Base-by-base conservation (phyloP, 1,140 invertebrate genomes). In the Hylaeus anthracinus region DNA sequence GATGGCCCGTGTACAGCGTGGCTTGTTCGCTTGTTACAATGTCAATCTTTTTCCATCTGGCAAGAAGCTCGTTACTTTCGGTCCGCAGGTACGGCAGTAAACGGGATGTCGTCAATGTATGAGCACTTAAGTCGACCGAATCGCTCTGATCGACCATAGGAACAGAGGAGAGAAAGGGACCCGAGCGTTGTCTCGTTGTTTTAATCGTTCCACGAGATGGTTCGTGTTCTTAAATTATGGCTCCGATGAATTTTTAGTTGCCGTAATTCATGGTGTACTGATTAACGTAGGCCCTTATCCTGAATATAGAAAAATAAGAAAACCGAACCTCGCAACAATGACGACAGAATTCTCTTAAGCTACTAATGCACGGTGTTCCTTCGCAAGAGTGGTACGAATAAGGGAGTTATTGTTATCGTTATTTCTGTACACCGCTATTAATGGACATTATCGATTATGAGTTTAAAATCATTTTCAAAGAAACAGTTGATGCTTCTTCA, bases 1-100 rank as follows among this genome's bases (percentile, higher is more conserved):
- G 80, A 72, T 53, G 53, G 14, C 1, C 8, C 51, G 4, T 66
- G 61, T 39, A 53, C 37, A 12, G 15, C 45, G 55, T 8, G 4
- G n/a, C 58, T 72, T 53, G 76, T 72, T 79, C 2, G n/a, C 58
- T 79, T 61, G 76, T 72, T 79, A 72, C 76, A 72, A 64, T 64
- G 76, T 79, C 60, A 15, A 56, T 72, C 45, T 48, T 72, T 51
- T n/a, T 5, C 39, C 12, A 4, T 71, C 67, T 45, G 12, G 39
- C 60, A 4, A 43, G 9, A n/a, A 5, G 26, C 26, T 70, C 53
- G 56, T 77, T 77, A 51, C 15, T 71, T 51, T 53, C 37, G 43
- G 14, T n/a, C 55, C 73, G 3, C n/a, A 41, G n/a, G 10, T 15
- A 67, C 5, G 14, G 6, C 10, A 14, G 41, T 60, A 51, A 61